Conservation (phyloP, 1,140 invertebrate genomes). For the Galleria mellonella region DNA sequence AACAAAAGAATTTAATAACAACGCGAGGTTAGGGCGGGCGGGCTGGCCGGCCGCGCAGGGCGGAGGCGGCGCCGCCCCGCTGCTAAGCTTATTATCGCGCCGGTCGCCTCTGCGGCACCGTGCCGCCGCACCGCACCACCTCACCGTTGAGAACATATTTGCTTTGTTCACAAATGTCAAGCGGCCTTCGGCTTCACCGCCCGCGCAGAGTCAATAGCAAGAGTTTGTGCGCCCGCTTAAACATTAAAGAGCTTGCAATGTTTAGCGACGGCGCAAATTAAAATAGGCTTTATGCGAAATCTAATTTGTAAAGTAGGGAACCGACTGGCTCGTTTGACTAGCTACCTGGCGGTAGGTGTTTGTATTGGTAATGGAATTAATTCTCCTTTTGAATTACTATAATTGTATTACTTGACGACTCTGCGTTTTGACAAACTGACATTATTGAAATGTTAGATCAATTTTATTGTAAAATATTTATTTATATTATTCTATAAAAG, state of each 20-base stretch:
- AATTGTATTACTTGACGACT: constrained; percentile 13
- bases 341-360: constrained; percentile 51
- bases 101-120: constrained; percentile 17
- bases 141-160: constrained; percentile 50
- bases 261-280: constrained; percentile 68
- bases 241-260: constrained; percentile 65
- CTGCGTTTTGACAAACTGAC: not conserved
- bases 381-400: constrained; percentile 47
- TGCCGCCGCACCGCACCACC: constrained; percentile 3
- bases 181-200: constrained; percentile 30
- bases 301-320: constrained; percentile 67
- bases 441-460: too few relatives aligned
- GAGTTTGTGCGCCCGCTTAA: constrained; percentile 57
- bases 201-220: constrained; percentile 50
- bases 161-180: constrained; percentile 56
- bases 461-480: too few relatives aligned
- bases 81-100: constrained; percentile 65
- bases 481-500: too few relatives aligned
- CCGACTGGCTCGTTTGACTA: constrained; percentile 37
- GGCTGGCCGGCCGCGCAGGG: constrained; percentile 21
- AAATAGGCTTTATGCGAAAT: constrained; percentile 73
- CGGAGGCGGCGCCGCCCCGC: constrained; percentile 24
- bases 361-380: constrained; percentile 68
- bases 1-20: constrained; percentile 68
- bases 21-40: constrained; percentile 28